A percentile compares a stretch with the other conserved stretches of the same genome.
These are phyloP conservation scores for Spodoptera picta DNA, from an alignment of 2,888 invertebrate genomes.

Conservation along the genomic window DNA sequence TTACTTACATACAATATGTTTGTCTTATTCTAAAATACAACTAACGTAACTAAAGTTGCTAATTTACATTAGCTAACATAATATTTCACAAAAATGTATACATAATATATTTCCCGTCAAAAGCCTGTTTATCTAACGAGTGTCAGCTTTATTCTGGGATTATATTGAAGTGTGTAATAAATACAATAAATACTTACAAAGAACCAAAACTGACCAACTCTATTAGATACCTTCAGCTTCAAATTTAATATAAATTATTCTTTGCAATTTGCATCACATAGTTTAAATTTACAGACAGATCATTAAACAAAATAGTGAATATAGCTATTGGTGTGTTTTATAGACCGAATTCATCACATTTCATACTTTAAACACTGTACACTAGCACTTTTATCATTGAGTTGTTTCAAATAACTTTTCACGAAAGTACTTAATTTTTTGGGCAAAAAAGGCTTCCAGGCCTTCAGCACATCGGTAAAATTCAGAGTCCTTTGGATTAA, in stretches of 20 bases:
- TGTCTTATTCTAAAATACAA: conserved; percentile 82
- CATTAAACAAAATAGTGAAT: conserved; percentile 65
- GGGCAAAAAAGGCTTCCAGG: conserved; percentile 98
- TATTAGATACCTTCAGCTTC: conserved; percentile 66
- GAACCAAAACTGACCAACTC: conserved; percentile 76
- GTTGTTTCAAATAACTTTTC: conserved; percentile 93
- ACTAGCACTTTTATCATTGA: conserved; percentile 82
- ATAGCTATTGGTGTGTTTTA: conserved; percentile 48
- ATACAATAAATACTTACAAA: conserved; percentile 85
- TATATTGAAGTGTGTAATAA: conserved; percentile 78
- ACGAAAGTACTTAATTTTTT: conserved; percentile 96
- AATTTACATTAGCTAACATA: conserved; percentile 84
- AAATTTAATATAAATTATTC: conserved; percentile 77
- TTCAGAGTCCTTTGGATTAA: conserved; percentile 98
- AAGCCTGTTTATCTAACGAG: conserved; percentile 67
- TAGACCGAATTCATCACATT: conserved; percentile 52
- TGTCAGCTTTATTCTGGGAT: conserved; percentile 75
- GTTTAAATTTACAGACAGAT: conserved; percentile 84
- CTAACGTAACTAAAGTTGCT: conserved; percentile 79
- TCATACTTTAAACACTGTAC: conserved; percentile 67
- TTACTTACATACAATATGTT: conserved; percentile 86
- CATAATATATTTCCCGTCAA: conserved; percentile 74
- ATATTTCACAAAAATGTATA: conserved; percentile 82
- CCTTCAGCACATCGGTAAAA: conserved; percentile 99
- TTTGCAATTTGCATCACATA: conserved; percentile 82